A percentile compares a stretch with the other conserved stretches of the same genome.
These are phyloP conservation scores for Xestia c-nigrum DNA, from an alignment of 2,888 invertebrate species.

Conservation along the genomic window DNA sequence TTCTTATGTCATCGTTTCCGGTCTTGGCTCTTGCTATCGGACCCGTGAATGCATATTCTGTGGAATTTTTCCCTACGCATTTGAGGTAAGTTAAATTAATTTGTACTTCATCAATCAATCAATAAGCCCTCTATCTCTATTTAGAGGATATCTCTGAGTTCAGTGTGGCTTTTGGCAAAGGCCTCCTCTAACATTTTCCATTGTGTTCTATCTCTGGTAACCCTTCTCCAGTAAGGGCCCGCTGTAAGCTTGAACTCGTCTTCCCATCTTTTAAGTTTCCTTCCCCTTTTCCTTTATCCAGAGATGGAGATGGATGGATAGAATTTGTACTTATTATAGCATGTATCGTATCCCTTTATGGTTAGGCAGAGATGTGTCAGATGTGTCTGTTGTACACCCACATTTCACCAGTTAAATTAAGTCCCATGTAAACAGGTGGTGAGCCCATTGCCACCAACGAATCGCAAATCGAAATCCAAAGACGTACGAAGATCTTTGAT, in stretches of 20 bases:
- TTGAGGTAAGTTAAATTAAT: constrained; percentile 76
- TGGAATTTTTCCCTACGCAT: constrained; percentile 86
- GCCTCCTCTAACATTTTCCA: too few relatives aligned
- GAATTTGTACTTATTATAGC: neutral
- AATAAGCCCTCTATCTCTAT: too few relatives aligned
- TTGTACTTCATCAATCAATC: too few relatives aligned
- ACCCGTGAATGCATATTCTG: constrained; percentile 85
- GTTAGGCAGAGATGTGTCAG: neutral
- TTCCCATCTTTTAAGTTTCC: too few relatives aligned
- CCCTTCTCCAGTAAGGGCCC: too few relatives aligned
- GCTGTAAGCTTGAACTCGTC: too few relatives aligned
- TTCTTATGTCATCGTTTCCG: constrained; percentile 80
- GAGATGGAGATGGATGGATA: too few relatives aligned
- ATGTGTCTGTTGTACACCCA: neutral
- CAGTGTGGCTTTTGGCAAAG: too few relatives aligned
- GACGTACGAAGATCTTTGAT: too few relatives aligned
- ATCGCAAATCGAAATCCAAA: neutral
- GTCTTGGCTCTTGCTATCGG: constrained; percentile 82
- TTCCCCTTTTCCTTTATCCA: too few relatives aligned
- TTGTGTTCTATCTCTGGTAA: too few relatives aligned
- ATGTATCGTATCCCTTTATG: neutral
- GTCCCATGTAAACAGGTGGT: neutral
- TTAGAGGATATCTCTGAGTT: too few relatives aligned
- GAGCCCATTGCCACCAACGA: neutral
- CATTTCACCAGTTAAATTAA: neutral